A percentile compares a stretch with the other conserved stretches of the same genome.
These are phyloP conservation scores for Gnatocerus cornutus DNA, from an alignment of 2,888 invertebrate species.

Conservation along the genomic window DNA sequence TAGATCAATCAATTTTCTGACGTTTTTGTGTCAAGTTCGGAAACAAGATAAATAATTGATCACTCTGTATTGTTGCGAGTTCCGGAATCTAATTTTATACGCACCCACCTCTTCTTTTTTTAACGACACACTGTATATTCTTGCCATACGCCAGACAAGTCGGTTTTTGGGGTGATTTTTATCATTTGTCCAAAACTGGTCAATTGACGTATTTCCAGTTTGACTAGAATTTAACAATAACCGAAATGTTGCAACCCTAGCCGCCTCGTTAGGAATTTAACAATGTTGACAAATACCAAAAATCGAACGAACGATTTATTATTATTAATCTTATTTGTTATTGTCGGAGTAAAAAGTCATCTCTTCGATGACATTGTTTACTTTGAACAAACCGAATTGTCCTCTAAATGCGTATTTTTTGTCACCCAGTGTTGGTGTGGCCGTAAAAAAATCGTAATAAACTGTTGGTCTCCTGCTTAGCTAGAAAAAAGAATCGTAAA, in stretches of 20 bases:
- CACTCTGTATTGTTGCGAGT: too few relatives aligned
- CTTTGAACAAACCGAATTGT: neutral
- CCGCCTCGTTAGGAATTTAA: too few relatives aligned
- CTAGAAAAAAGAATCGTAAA: conserved; percentile 20
- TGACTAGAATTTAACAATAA: conserved; percentile 17
- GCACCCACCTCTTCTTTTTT: conserved; percentile 15
- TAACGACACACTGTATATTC: conserved; percentile 16
- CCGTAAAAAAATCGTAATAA: conserved; percentile 13
- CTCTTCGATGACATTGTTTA: conserved; percentile 6
- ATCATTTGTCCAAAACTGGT: conserved; percentile 25
- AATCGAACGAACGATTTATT: too few relatives aligned
- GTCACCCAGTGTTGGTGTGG: conserved; percentile 25
- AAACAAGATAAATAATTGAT: too few relatives aligned
- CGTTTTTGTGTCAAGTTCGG: too few relatives aligned
- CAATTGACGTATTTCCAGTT: conserved; percentile 28
- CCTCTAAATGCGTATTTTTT: conserved; percentile 17
- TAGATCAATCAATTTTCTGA: too few relatives aligned
- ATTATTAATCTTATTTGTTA: neutral
- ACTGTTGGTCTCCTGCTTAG: conserved; percentile 38
- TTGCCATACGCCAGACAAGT: conserved; percentile 25
- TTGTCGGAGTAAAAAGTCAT: neutral
- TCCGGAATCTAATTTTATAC: too few relatives aligned
- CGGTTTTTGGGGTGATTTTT: conserved; percentile 38
- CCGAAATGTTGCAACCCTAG: neutral
- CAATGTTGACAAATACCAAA: too few relatives aligned